Base-by-base conservation (phyloP, 2,888 invertebrate species). In the Molorchus minor region DNA sequence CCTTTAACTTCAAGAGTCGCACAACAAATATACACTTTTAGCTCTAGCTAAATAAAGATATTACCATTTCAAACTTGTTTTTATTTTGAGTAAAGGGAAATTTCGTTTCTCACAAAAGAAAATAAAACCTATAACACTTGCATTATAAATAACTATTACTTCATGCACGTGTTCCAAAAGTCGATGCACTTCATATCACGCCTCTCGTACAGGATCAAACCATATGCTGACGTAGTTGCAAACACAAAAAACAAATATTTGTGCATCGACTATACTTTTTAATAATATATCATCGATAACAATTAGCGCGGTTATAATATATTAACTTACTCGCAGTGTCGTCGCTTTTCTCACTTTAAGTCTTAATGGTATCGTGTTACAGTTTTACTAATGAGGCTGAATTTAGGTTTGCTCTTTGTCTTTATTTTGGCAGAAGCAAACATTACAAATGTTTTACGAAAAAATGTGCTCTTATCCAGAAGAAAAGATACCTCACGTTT, bases 401-500 rank as follows among this genome's bases (percentile, higher is more conserved):
- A n/a, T 16, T n/a, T 25, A 16, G 20, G 15, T 16, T 29, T 33
- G 3, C n/a, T 38, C 13, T 20, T 25, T 3, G 13, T 12, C 10
- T 0, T 49, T 8, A 2, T 12, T 15, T 4, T 38, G 2, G 12
- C 38, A 21, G 38, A 25, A 10, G 38, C 38, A 20, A 38, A 49
- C 12, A 16, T 25, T n/a, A 49, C 49, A 1, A 36, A 2, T 1
- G 38, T 49, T 15, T 29, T 25, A 21, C 20, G 29, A 8, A 15
- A 38, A 25, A 38, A 49, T 38, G 25, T 49, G n/a, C 13, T 49
- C 10, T n/a, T 38, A n/a, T 38, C 49, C 3, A 49, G 49, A 21
- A 38, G 21, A n/a, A 21, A 38, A 36, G 49, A 38, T 49, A 49
- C 16, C n/a, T 49, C 0, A 49, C 21, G n/a, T 49, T 49, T 16